Percentiles rank a stretch among this genome's conserved stretches.
Conservation (phyloP, 2,797 vertebrate genomes). For the Labeo calbasu region DNA sequence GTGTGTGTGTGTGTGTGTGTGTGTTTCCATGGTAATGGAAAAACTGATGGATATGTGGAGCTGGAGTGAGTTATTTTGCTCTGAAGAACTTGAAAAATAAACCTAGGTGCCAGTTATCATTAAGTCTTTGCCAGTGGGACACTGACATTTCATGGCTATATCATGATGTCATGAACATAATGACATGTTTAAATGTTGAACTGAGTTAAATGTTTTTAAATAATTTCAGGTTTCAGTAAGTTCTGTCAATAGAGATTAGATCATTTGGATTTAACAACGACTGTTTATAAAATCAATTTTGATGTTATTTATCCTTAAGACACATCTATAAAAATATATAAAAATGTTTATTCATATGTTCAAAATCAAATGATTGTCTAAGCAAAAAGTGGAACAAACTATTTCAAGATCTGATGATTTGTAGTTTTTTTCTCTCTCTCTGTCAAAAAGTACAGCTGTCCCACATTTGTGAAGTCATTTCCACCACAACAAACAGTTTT, state of each 20-base stretch:
- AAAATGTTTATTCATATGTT: not conserved
- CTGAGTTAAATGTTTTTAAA: not conserved
- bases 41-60: slow-evolving; percentile 28
- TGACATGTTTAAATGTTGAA: too few species aligned
- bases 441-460: not conserved
- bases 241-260: not conserved
- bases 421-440: not conserved
- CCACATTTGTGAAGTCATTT: not conserved
- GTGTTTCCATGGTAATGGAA: slow-evolving; percentile 33
- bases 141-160: slow-evolving; percentile 11
- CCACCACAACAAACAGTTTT: not conserved
- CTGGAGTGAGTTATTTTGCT: slow-evolving; percentile 30
- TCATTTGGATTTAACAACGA: not conserved
- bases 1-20: slow-evolving; percentile 2
- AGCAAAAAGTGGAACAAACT: too few species aligned
- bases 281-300: not conserved
- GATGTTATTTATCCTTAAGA: not conserved
- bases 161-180: slow-evolving; percentile 8
- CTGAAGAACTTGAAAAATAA: slow-evolving; percentile 33
- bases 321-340: not conserved
- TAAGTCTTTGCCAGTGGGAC: slow-evolving; percentile 7
- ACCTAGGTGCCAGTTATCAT: slow-evolving; percentile 9
- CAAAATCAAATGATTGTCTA: not conserved
- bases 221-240: not conserved
- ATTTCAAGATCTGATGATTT: not conserved